Evolutionary conservation across 2,113 vertebrate species (phyloP).

Genomic region (Delphinapterus leucas): DNA sequence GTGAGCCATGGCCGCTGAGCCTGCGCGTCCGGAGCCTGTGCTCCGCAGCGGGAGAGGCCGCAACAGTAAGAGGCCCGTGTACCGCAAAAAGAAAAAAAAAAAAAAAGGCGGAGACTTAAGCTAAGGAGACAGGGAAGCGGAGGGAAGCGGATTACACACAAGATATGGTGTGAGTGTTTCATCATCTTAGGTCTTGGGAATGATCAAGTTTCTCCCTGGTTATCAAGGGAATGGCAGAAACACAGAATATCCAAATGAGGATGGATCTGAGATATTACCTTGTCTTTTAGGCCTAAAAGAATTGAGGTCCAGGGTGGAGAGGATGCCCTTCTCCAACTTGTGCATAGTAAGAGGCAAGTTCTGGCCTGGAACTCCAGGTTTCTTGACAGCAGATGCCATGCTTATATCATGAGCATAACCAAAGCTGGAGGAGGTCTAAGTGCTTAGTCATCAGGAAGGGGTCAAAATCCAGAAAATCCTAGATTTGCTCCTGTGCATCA

Average conservation of each 20-base stretch:
- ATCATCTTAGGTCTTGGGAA: background rate
- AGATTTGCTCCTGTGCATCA: background rate
- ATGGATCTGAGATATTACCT: background rate
- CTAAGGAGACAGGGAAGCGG: background rate
- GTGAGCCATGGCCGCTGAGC: too few relatives aligned
- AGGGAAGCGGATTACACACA: background rate
- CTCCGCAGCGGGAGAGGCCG: too few relatives aligned
- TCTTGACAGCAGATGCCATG: background rate
- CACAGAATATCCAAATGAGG: background rate
- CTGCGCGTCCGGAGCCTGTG: too few relatives aligned
- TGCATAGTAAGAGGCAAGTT: background rate
- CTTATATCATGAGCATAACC: background rate
- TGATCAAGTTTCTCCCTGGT: background rate
- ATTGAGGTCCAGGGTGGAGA: background rate
- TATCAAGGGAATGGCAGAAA: background rate
- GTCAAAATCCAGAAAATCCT: background rate
- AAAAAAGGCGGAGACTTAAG: background rate
- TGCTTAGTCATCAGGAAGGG: background rate
- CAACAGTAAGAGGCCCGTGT: accelerated
- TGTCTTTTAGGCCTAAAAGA: background rate
- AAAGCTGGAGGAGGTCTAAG: background rate
- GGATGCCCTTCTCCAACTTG: background rate
- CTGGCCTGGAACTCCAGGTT: background rate
- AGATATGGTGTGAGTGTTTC: too few relatives aligned
- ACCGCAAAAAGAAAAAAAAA: too few relatives aligned